phyloP scores from a whole-genome alignment of 2,113 vertebrate species.

The Formicarius rufipectus region DNA sequence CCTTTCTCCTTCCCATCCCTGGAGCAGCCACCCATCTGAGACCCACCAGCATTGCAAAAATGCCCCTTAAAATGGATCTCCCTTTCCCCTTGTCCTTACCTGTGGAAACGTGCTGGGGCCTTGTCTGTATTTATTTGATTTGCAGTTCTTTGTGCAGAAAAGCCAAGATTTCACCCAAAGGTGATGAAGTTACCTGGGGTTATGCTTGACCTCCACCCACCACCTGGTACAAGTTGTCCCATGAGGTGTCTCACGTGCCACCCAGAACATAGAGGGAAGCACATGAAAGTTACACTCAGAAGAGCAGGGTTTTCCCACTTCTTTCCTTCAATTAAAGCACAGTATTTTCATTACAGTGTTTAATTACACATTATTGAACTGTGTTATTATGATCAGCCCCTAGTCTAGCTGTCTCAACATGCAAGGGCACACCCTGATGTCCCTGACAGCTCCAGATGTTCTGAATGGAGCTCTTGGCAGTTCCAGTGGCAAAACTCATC shows the following conservation, averaged over 20 bases:
- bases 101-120: too few species aligned
- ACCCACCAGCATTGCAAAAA: not conserved
- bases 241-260: not conserved
- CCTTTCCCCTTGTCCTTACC: not conserved
- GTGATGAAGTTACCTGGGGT: not conserved
- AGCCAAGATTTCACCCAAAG: not conserved
- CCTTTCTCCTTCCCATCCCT: not conserved
- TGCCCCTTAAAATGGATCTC: not conserved
- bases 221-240: not conserved
- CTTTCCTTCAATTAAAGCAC: not conserved
- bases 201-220: rapidly evolving
- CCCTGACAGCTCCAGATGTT: rapidly evolving
- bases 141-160: not conserved
- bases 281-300: rapidly evolving
- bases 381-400: not conserved
- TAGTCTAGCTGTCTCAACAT: rapidly evolving
- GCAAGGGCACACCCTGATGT: rapidly evolving
- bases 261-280: rapidly evolving
- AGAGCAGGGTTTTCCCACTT: not conserved
- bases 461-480: rapidly evolving
- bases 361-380: not conserved
- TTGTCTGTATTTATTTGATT: rapidly evolving
- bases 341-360: not conserved
- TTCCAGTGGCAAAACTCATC: not conserved
- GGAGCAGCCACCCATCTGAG: not conserved